Conservation (phyloP, 1,140 invertebrate genomes). For the Theocolax elegans region DNA sequence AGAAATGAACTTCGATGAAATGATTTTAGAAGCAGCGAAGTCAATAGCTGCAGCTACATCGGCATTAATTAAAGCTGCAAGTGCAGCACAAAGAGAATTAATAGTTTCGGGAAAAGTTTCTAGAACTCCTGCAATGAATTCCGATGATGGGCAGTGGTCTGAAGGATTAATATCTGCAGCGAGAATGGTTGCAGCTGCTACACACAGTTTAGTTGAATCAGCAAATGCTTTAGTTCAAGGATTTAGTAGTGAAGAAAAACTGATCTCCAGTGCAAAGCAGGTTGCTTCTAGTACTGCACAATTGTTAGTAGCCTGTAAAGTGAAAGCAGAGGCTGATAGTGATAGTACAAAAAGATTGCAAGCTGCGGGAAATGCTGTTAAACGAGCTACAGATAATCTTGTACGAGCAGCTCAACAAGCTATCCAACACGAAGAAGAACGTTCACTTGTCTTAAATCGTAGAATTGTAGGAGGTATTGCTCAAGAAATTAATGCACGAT, state of each 20-base stretch:
- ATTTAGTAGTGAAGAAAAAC: slow-evolving; percentile 91
- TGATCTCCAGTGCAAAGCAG: slow-evolving; percentile 96
- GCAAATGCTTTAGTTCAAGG: slow-evolving; percentile 97
- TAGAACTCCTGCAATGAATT: slow-evolving; percentile 80
- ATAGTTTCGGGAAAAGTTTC: slow-evolving; percentile 85
- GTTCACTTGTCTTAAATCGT: slow-evolving; percentile 87
- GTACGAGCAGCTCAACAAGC: slow-evolving; percentile 94
- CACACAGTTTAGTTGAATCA: slow-evolving; percentile 96
- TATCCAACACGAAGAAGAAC: slow-evolving; percentile 91
- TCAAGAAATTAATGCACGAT: slow-evolving; percentile 89
- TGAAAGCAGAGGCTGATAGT: slow-evolving; percentile 96
- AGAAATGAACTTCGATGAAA: slow-evolving; percentile 96
- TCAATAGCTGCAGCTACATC: slow-evolving; percentile 97
- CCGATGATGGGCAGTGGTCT: slow-evolving; percentile 98
- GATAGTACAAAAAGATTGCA: slow-evolving; percentile 93
- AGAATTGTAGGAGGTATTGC: slow-evolving; percentile 94
- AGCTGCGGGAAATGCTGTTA: slow-evolving; percentile 96
- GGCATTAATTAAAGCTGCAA: slow-evolving; percentile 95
- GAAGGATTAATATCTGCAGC: slow-evolving; percentile 97
- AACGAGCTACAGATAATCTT: slow-evolving; percentile 96
- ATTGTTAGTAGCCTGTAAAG: slow-evolving; percentile 95
- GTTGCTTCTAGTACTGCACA: slow-evolving; percentile 98
- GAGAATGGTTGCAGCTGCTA: slow-evolving; percentile 94
- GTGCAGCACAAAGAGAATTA: slow-evolving; percentile 93
- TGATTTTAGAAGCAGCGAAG: slow-evolving; percentile 98